Percentiles rank a stretch among this genome's conserved stretches.
Conservation (phyloP, 2,797 vertebrate species). For the Rhinophrynus dorsalis region DNA sequence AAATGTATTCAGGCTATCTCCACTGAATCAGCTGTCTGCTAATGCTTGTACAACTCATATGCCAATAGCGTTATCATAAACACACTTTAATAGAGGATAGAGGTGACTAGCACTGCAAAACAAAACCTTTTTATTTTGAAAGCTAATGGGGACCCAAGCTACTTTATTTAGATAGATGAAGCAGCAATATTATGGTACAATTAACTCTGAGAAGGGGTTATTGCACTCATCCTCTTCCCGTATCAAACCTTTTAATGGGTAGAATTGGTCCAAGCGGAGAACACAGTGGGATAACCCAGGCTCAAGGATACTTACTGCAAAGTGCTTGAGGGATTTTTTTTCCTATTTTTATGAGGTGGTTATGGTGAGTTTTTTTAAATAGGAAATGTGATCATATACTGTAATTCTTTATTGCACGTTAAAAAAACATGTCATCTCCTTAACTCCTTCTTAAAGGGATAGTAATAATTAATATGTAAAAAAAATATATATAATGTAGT, state of each 20-base stretch:
- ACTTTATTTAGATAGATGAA: slow-evolving; percentile 26
- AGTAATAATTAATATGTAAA: too few relatives aligned
- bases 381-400: too few relatives aligned
- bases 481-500: too few relatives aligned
- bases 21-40: slow-evolving; percentile 83
- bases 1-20: slow-evolving; percentile 84
- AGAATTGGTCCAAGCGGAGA: not conserved
- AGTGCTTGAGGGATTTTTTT: too few relatives aligned
- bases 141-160: slow-evolving; percentile 54
- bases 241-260: not conserved
- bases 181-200: slow-evolving; percentile 19
- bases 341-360: too few relatives aligned
- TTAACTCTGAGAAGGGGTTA: slow-evolving; percentile 14
- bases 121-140: slow-evolving; percentile 67
- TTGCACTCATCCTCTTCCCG: slow-evolving; percentile 1
- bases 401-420: too few relatives aligned
- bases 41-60: slow-evolving; percentile 74
- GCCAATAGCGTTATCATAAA: slow-evolving; percentile 74
- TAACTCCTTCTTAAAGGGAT: too few relatives aligned
- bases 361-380: too few relatives aligned
- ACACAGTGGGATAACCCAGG: not conserved
- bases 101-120: slow-evolving; percentile 70
- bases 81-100: slow-evolving; percentile 74
- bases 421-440: too few relatives aligned
- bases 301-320: not conserved